Conservation (phyloP, 1,140 invertebrate genomes). For the Alviniconcha marisindica region DNA sequence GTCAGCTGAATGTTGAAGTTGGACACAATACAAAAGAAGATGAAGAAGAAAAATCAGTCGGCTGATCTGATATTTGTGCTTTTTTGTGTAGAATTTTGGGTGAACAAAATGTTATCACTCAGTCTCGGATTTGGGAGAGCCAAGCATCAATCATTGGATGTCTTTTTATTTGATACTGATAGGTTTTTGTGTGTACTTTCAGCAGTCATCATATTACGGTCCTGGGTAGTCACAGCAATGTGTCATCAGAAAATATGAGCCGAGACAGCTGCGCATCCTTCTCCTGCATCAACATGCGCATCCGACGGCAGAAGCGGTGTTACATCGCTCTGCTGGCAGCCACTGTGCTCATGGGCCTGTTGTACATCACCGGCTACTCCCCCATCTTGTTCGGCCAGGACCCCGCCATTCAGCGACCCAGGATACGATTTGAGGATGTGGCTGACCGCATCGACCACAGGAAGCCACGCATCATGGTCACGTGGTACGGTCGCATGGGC, state of each 20-base stretch:
- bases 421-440: slow-evolving; percentile 31
- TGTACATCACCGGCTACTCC: slow-evolving; percentile 25
- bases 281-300: slow-evolving; percentile 3
- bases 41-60: no score
- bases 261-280: neutral
- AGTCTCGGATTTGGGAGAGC: no score
- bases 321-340: neutral
- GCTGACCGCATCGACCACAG: slow-evolving; percentile 33
- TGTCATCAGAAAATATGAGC: neutral
- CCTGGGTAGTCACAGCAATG: neutral
- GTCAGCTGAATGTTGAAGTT: no score
- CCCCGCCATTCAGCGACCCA: neutral
- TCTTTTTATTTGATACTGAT: no score
- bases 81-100: neutral
- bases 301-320: slow-evolving; percentile 28
- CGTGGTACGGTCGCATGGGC: slow-evolving; percentile 58
- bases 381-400: slow-evolving; percentile 5
- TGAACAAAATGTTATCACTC: neutral
- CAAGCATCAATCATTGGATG: no score
- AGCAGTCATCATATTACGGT: neutral
- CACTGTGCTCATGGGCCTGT: neutral
- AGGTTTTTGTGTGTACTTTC: neutral
- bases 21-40: no score
- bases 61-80: neutral
- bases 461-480: slow-evolving; percentile 46